Conservation (phyloP, 2,113 vertebrate genomes). For the Rhinoptilus africanus region DNA sequence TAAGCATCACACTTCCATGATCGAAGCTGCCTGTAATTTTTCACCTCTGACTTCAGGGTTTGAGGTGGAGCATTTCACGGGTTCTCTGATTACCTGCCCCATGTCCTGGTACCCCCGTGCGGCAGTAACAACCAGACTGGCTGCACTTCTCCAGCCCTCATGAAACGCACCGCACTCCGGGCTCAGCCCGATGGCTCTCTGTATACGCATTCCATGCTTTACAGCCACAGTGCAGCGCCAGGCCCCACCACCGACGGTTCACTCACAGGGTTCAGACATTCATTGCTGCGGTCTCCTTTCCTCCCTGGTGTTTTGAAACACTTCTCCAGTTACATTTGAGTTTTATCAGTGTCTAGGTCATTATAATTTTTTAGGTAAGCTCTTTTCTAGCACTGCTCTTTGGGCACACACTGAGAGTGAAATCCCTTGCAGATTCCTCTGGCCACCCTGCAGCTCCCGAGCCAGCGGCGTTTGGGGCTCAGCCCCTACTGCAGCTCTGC, state of each 20-base stretch:
- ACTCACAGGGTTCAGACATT: not conserved
- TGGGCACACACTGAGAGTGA: not conserved
- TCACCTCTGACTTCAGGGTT: not conserved
- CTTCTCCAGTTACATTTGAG: not conserved
- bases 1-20: not conserved
- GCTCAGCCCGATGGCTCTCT: not conserved
- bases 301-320: not conserved
- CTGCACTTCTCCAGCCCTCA: not conserved
- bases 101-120: not conserved
- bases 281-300: not conserved
- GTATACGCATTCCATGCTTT: not conserved
- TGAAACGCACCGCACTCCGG: rapidly evolving
- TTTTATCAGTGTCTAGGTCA: not conserved
- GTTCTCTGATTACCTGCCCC: not conserved
- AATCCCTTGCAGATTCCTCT: not conserved
- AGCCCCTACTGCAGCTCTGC: not conserved
- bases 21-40: not conserved
- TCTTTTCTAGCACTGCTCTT: not conserved
- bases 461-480: not conserved
- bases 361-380: not conserved
- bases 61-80: not conserved
- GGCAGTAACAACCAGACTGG: not conserved
- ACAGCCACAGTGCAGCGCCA: not conserved
- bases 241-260: not conserved
- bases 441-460: not conserved